These are phyloP conservation scores for Gymnogyps californianus DNA, from an alignment of 2,113 vertebrate species.

Conservation along the genomic window DNA sequence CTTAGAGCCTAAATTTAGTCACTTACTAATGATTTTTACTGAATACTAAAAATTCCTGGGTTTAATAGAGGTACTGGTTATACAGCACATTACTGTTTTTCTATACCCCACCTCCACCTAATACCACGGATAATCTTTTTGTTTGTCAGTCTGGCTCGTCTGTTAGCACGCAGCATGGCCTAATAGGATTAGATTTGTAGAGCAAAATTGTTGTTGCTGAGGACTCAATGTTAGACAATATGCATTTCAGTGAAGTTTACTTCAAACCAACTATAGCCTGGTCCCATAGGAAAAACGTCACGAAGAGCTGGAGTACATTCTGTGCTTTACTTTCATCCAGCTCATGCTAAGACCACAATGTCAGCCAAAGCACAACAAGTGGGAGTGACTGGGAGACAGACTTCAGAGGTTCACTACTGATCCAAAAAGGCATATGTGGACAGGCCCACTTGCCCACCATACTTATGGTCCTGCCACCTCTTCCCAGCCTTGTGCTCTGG, in stretches of 20 bases:
- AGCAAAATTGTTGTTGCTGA: not conserved
- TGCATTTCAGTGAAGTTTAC: not conserved
- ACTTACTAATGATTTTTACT: not conserved
- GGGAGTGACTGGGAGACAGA: not conserved
- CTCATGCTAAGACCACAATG: not conserved
- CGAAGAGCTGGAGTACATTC: not conserved
- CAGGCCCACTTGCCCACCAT: not conserved
- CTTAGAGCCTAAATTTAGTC: not conserved
- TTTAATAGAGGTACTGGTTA: not conserved
- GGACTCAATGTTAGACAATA: rapidly evolving
- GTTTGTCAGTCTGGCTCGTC: not conserved
- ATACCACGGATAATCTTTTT: not conserved
- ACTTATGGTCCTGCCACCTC: not conserved
- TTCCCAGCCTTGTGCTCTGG: not conserved
- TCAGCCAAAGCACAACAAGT: not conserved
- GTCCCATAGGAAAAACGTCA: not conserved
- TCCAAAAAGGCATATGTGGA: not conserved
- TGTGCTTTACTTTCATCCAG: not conserved
- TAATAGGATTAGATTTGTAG: not conserved
- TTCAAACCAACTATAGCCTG: not conserved
- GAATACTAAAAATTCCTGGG: not conserved
- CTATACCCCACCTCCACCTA: not conserved
- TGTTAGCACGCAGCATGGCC: not conserved
- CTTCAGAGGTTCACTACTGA: not conserved
- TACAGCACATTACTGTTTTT: not conserved